phyloP scores from a whole-genome alignment of 2,797 vertebrate species.

The Enteromius anoplus region DNA sequence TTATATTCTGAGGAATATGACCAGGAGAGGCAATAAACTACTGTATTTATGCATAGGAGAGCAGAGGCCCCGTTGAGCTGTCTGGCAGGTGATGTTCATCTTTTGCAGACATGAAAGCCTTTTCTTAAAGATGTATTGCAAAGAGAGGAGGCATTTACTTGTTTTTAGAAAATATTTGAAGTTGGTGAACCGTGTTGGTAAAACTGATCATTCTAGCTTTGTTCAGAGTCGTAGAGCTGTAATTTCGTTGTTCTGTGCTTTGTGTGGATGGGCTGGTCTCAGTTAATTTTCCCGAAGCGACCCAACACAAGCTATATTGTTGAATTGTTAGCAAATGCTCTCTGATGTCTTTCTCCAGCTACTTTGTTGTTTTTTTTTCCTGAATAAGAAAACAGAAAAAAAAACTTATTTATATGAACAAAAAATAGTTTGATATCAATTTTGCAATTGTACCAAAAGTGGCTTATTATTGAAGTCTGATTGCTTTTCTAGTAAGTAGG shows the following conservation, averaged over 20 bases:
- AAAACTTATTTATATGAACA: constrained; percentile 91
- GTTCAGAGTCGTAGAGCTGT: constrained; percentile 45
- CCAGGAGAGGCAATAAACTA: constrained; percentile 82
- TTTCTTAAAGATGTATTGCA: constrained; percentile 42
- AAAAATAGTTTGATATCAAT: constrained; percentile 88
- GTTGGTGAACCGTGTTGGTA: constrained; percentile 38
- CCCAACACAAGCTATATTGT: constrained; percentile 90
- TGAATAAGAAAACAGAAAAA: constrained; percentile 45
- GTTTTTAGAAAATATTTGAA: constrained; percentile 40
- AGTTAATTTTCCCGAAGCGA: constrained; percentile 78
- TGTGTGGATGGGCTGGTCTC: constrained; percentile 78
- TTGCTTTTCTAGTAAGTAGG: constrained; percentile 88
- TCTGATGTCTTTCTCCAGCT: constrained; percentile 85
- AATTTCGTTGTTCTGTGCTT: constrained; percentile 68
- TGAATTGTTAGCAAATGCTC: constrained; percentile 83
- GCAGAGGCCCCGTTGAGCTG: constrained; percentile 39
- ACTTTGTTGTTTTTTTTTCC: constrained; percentile 40
- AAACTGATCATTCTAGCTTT: constrained; percentile 48
- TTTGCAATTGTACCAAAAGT: constrained; percentile 99
- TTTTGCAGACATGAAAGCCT: constrained; percentile 45
- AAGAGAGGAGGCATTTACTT: constrained; percentile 39
- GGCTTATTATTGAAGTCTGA: constrained; percentile 95
- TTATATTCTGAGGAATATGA: constrained; percentile 68
- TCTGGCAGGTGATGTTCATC: constrained; percentile 54
- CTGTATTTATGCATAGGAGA: constrained; percentile 56